A percentile compares a stretch with the other conserved stretches of the same genome.
phyloP scores from a whole-genome alignment of 2,113 vertebrate genomes.

The Urocitellus parryii region DNA sequence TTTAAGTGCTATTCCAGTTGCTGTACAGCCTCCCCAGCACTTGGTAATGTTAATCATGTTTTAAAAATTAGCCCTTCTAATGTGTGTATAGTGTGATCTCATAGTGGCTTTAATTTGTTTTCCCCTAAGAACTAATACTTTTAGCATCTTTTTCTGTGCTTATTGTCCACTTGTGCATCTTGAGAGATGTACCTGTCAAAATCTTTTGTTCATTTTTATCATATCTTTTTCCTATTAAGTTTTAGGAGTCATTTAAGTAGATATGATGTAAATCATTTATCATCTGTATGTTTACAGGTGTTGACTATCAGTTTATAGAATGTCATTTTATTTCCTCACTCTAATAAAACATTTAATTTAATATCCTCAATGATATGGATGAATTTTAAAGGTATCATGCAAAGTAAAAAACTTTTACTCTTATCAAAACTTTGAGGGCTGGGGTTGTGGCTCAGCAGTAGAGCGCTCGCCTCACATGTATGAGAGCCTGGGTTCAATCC shows the following conservation, averaged over 20 bases:
- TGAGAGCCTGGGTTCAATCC: too few relatives aligned
- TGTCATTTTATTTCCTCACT: background rate
- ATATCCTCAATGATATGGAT: too few relatives aligned
- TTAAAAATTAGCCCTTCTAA: background rate
- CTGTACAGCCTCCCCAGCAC: background rate
- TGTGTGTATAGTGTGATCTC: background rate
- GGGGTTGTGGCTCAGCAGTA: too few relatives aligned
- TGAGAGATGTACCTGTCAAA: background rate
- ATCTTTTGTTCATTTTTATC: background rate
- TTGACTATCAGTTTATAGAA: background rate
- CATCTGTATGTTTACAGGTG: background rate
- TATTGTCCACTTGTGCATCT: background rate
- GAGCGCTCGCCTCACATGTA: too few relatives aligned
- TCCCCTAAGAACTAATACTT: background rate
- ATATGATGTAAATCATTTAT: background rate
- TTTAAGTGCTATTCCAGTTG: background rate
- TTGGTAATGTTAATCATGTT: background rate
- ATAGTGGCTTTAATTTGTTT: background rate
- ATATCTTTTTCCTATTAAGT: background rate
- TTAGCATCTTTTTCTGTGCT: background rate
- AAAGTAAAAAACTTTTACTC: background rate
- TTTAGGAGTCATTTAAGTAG: slow-evolving; percentile 32
- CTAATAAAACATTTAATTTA: too few relatives aligned
- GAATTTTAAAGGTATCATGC: too few relatives aligned
- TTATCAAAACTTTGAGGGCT: too few relatives aligned